Conservation (phyloP, 2,113 vertebrate genomes). For the Paralichthys olivaceus region DNA sequence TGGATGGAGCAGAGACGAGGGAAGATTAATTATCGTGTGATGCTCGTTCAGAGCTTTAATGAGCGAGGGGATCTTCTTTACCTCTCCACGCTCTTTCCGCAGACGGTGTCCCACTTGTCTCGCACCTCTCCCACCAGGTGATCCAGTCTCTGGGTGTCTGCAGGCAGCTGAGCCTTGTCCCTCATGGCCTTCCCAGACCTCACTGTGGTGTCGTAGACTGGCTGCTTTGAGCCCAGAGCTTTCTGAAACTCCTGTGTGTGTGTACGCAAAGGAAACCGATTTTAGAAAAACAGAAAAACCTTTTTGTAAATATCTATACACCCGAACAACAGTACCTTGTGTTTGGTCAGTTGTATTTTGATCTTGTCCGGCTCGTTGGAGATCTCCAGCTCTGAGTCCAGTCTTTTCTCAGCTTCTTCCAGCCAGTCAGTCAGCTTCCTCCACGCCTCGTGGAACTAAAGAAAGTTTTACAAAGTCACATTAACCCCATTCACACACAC, state of each 20-base stretch:
- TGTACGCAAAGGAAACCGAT: neutral
- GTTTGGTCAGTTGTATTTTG: constrained; percentile 95
- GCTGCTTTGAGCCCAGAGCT: constrained; percentile 95
- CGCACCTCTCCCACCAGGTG: constrained; percentile 94
- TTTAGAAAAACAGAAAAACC: too few species aligned
- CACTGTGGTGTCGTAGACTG: constrained; percentile 96
- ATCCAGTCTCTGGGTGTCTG: constrained; percentile 93
- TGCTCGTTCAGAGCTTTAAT: neutral
- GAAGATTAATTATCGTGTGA: neutral
- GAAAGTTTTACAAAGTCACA: too few species aligned
- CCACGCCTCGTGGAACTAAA: constrained; percentile 97
- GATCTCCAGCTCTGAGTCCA: constrained; percentile 97
- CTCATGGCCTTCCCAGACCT: constrained; percentile 93
- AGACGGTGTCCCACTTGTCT: constrained; percentile 99
- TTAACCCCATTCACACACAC: neutral
- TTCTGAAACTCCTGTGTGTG: constrained; percentile 94
- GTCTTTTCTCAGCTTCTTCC: constrained; percentile 94
- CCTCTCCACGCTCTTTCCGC: constrained; percentile 98
- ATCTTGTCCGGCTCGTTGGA: constrained; percentile 99
- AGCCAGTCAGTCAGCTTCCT: constrained; percentile 97
- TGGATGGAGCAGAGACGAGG: constrained; percentile 55
- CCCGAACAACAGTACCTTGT: constrained; percentile 84
- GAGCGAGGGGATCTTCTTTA: constrained; percentile 44
- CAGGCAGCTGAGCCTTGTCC: constrained; percentile 91
- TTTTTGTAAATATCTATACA: too few species aligned